These are phyloP conservation scores for Eupithecia vulgata DNA, from an alignment of 2,888 invertebrate species.

Conservation along the genomic window DNA sequence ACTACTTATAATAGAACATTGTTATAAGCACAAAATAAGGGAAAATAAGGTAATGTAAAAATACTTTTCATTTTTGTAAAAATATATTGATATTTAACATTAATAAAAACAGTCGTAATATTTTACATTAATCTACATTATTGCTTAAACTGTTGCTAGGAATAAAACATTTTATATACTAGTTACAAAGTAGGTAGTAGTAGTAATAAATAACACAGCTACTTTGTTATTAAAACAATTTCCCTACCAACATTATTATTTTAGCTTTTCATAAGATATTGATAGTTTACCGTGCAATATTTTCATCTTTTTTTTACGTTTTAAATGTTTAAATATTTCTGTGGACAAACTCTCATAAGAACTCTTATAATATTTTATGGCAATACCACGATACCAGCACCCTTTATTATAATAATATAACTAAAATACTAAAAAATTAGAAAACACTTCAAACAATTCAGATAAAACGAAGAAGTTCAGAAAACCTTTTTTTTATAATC, in stretches of 20 bases:
- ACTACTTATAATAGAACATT: neutral
- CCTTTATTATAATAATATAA: neutral
- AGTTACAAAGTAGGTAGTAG: neutral
- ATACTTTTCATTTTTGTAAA: neutral
- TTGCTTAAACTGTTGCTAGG: slow-evolving; percentile 20
- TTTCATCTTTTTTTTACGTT: neutral
- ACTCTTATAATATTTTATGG: neutral
- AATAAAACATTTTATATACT: slow-evolving; percentile 11
- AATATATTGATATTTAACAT: slow-evolving; percentile 15
- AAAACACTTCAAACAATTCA: neutral
- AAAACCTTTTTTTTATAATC: too few relatives aligned
- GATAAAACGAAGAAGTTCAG: neutral
- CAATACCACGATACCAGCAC: neutral
- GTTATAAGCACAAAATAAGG: neutral
- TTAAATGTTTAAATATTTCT: neutral
- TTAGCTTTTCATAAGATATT: neutral
- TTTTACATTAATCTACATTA: slow-evolving; percentile 17
- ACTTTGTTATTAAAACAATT: neutral
- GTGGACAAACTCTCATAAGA: neutral
- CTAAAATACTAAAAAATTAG: neutral
- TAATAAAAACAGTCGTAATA: slow-evolving; percentile 20
- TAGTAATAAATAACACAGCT: slow-evolving; percentile 9
- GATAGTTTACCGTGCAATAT: neutral
- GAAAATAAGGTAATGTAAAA: neutral
- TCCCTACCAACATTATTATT: neutral